Evolutionary conservation across 2,113 vertebrate genomes (phyloP).

Genomic region (Sturnus vulgaris): DNA sequence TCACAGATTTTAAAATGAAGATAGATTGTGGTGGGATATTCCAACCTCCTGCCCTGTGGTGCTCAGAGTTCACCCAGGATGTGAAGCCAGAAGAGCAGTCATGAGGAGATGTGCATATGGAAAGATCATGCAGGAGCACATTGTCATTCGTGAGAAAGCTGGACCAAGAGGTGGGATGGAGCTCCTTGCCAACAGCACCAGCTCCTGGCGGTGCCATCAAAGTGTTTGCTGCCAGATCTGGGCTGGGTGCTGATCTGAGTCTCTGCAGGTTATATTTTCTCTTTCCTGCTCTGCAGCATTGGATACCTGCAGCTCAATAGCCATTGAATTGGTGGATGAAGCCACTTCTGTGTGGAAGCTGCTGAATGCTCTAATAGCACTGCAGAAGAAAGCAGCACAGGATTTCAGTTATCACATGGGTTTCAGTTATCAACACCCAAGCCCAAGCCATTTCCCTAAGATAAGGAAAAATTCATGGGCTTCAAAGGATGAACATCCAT

Average conservation of each 20-base stretch:
- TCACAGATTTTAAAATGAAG: neutral
- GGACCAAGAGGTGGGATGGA: neutral
- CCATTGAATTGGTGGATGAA: neutral
- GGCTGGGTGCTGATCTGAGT: neutral
- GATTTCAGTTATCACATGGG: too few species aligned
- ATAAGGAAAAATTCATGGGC: neutral
- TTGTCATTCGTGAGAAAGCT: neutral
- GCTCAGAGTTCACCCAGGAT: neutral
- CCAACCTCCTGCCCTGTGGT: neutral
- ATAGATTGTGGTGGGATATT: neutral
- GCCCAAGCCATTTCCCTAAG: neutral
- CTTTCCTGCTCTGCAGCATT: neutral
- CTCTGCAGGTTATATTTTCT: neutral
- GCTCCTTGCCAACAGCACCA: neutral
- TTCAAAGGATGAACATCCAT: neutral
- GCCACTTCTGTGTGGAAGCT: neutral
- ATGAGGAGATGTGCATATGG: neutral
- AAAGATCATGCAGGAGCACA: neutral
- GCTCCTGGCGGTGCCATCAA: neutral
- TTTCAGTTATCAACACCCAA: neutral
- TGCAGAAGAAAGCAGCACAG: neutral
- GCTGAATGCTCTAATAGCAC: neutral
- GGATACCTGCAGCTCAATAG: neutral
- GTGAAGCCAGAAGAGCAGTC: neutral
- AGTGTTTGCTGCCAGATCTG: neutral